phyloP scores from a whole-genome alignment of 1,140 invertebrate genomes.

The Aphelenchoides besseyi region DNA sequence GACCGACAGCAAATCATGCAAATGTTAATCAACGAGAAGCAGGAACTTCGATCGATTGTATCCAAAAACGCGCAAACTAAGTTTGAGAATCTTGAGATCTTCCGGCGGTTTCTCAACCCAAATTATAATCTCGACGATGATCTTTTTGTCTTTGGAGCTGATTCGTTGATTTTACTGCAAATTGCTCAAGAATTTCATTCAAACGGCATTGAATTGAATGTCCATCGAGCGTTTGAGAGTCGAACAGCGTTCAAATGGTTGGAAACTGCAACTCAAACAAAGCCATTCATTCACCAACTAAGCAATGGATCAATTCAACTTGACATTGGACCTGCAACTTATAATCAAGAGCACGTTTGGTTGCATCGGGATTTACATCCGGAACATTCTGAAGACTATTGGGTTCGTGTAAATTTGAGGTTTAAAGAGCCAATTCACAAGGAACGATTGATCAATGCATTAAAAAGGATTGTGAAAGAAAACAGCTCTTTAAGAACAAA shows the following conservation, averaged over 20 bases:
- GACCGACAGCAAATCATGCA: constrained; percentile 20
- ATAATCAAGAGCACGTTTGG: constrained; percentile 32
- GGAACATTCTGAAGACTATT: constrained; percentile 9
- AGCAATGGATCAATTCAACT: too few relatives aligned
- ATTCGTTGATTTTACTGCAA: constrained; percentile 31
- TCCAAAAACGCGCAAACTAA: not conserved
- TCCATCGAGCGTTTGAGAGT: not conserved
- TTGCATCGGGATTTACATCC: constrained; percentile 14
- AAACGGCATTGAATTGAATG: not conserved
- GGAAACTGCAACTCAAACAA: not conserved
- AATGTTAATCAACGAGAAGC: constrained; percentile 16
- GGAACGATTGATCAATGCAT: constrained; percentile 12
- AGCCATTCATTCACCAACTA: not conserved
- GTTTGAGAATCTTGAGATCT: not conserved
- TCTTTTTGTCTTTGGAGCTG: constrained; percentile 25
- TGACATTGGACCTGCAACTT: not conserved
- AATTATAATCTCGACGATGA: constrained; percentile 4
- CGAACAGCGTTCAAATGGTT: not conserved
- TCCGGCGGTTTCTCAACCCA: not conserved
- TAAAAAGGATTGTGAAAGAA: constrained; percentile 16
- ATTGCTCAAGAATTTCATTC: constrained; percentile 4
- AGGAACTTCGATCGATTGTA: not conserved
- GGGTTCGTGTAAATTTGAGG: constrained; percentile 5
- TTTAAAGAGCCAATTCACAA: constrained; percentile 23
- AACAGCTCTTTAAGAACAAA: constrained; percentile 11